Conservation (phyloP, 2,113 vertebrate genomes). For the Oncorhynchus kisutch region DNA sequence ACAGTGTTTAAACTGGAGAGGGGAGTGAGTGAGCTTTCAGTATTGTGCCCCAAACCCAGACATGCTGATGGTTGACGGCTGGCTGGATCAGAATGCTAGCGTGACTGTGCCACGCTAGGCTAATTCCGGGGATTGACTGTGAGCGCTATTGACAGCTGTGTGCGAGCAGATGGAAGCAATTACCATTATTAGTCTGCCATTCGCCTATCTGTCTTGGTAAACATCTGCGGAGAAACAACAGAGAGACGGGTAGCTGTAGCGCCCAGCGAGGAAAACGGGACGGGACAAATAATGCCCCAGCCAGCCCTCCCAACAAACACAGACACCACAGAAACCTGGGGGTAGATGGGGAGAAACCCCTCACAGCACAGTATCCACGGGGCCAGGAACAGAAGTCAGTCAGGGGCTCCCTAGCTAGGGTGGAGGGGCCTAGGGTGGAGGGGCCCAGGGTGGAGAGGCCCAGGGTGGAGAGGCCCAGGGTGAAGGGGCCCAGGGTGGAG, state of each 20-base stretch:
- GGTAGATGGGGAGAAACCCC: no score
- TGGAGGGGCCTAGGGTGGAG: no score
- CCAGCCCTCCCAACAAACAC: constrained; percentile 42
- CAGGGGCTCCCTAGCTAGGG: no score
- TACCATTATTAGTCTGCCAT: constrained; percentile 57
- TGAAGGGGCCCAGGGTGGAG: no score
- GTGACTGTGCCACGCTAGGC: constrained; percentile 39
- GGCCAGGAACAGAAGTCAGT: no score
- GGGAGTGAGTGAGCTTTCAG: background rate
- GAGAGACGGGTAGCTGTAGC: constrained; percentile 22
- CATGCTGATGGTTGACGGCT: background rate
- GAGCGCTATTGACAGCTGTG: constrained; percentile 62
- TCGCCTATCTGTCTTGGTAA: constrained; percentile 55
- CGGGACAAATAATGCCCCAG: constrained; percentile 39
- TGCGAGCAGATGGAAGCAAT: constrained; percentile 67
- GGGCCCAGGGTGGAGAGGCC: no score
- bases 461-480: no score
- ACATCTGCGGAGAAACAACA: constrained; percentile 47
- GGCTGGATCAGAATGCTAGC: constrained; percentile 34
- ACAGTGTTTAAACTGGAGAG: background rate
- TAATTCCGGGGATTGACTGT: constrained; percentile 56
- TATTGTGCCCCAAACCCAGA: background rate
- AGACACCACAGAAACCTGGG: background rate
- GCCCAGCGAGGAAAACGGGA: background rate
- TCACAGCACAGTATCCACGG: no score